Conservation (phyloP, 2,113 vertebrate genomes). For the Dolichotis patagonum region DNA sequence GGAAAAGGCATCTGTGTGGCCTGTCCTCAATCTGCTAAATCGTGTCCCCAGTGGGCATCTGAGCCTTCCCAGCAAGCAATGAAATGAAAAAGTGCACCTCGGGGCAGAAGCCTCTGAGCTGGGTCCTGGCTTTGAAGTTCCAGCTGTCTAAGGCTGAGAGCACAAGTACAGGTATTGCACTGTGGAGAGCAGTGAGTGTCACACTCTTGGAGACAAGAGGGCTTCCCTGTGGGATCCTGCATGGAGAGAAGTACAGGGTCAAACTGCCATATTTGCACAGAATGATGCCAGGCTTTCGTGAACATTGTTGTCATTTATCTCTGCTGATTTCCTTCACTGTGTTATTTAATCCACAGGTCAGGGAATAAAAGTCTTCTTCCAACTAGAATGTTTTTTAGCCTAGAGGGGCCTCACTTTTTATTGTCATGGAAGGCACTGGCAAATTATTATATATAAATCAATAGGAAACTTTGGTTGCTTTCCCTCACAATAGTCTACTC, state of each 20-base stretch:
- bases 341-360: neutral
- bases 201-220: neutral
- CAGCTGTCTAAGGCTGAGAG: neutral
- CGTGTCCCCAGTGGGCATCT: accelerated
- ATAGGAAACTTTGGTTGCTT: neutral
- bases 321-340: neutral
- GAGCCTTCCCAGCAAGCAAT: no score
- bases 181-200: accelerated
- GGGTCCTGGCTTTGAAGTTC: neutral
- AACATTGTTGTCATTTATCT: neutral
- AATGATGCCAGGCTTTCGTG: neutral
- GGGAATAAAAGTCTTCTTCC: neutral
- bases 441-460: neutral
- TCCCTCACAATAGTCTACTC: neutral
- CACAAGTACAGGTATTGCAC: accelerated
- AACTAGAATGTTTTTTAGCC: neutral
- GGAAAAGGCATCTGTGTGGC: neutral
- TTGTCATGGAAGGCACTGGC: neutral
- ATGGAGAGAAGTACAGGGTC: no score
- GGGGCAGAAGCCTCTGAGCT: neutral
- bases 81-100: neutral
- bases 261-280: neutral
- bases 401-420: neutral
- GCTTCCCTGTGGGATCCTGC: neutral
- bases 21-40: neutral